Percentiles rank a stretch among this genome's conserved stretches.
These are phyloP conservation scores for Barbus barbus DNA, from an alignment of 2,113 vertebrate genomes.

Conservation along the genomic window DNA sequence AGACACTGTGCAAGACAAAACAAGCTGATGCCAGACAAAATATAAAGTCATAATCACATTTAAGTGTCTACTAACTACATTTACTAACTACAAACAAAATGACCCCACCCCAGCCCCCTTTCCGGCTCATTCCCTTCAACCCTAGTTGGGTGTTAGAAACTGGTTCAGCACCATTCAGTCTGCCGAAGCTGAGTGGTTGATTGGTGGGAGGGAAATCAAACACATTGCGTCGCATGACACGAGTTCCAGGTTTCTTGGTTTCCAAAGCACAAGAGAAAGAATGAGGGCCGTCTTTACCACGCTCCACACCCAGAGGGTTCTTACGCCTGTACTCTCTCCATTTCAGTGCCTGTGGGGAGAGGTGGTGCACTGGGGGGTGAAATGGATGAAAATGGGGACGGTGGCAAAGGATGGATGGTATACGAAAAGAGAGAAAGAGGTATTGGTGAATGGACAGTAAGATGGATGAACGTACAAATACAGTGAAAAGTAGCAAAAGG, in stretches of 20 bases:
- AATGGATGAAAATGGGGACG: conserved; percentile 39
- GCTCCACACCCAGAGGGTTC: conserved; percentile 89
- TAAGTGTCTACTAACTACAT: not conserved
- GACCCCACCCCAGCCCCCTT: not conserved
- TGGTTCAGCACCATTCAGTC: conserved; percentile 79
- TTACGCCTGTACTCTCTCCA: conserved; percentile 93
- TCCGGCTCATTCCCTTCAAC: not conserved
- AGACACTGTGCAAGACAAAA: conserved; percentile 9
- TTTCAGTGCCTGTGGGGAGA: conserved; percentile 94
- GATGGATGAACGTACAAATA: not conserved
- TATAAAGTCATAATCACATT: not conserved
- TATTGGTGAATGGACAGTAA: not conserved
- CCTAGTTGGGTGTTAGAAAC: not conserved
- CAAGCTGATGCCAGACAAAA: not conserved
- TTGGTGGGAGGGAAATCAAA: conserved; percentile 84
- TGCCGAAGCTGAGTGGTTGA: conserved; percentile 76
- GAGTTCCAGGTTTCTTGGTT: conserved; percentile 71
- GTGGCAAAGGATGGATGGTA: conserved; percentile 6
- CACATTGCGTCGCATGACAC: conserved; percentile 79
- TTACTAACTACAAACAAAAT: conserved; percentile 5
- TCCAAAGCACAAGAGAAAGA: conserved; percentile 71
- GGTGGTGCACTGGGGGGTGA: conserved; percentile 84
- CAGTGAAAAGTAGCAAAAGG: conserved; percentile 7
- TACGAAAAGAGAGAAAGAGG: conserved; percentile 22
- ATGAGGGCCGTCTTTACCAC: conserved; percentile 59